Evolutionary conservation across 2,113 vertebrate species (phyloP).

Genomic region (Stictonetta naevosa): DNA sequence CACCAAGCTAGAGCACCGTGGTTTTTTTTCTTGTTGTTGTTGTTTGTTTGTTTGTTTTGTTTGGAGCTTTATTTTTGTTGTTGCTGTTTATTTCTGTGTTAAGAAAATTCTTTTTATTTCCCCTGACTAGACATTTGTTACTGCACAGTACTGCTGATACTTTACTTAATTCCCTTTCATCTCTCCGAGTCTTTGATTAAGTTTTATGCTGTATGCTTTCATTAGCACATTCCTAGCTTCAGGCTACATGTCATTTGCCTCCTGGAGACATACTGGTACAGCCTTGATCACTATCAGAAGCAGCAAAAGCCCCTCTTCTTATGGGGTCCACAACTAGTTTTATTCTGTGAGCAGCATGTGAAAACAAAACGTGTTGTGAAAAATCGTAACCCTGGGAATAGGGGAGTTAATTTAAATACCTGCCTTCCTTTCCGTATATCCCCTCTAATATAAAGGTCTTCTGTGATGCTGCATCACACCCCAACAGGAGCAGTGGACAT

Average conservation of each 20-base stretch:
- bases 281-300: not conserved
- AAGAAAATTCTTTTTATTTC: not conserved
- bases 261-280: not conserved
- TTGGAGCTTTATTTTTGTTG: too few species aligned
- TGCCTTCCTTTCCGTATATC: not conserved
- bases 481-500: not conserved
- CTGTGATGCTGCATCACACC: not conserved
- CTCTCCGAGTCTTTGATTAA: not conserved
- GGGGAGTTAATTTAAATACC: not conserved
- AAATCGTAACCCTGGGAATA: not conserved
- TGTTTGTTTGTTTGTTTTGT: too few species aligned
- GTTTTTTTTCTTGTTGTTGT: not conserved
- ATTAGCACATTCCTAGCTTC: not conserved
- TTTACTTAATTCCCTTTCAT: not conserved
- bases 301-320: not conserved
- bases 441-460: not conserved
- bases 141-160: not conserved
- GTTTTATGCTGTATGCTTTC: not conserved
- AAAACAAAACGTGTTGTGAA: not conserved
- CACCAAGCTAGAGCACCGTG: not conserved
- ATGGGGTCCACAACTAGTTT: not conserved
- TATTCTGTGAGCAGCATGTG: not conserved
- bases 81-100: not conserved
- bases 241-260: not conserved
- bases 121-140: not conserved